Base-by-base conservation (phyloP, 2,113 vertebrate species). In the Otocyon megalotis region DNA sequence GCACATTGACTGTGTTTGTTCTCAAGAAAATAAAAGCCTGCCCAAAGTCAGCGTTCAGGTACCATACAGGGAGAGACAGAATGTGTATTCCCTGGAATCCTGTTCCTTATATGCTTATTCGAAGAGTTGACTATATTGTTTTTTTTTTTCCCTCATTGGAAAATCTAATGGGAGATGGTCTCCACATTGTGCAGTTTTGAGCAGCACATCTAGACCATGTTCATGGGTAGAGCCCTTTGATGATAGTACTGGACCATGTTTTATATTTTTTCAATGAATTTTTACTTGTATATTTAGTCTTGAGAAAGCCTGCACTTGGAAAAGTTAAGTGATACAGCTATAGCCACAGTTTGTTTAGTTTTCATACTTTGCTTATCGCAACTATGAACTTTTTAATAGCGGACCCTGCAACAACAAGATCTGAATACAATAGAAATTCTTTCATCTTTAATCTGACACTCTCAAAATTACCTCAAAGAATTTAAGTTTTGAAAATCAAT, bases 401-500 rank as follows among this genome's bases (percentile, higher is more conserved):
- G 71, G 56, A 35, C 56, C 19, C 20, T 95, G 5, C 7, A 72
- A 79, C 60, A 82, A 43, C 72, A 77, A 69, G 28, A 65, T 65
- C 26, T 58, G 48, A 88, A 62, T 63, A 72, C 17, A n/a, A 81
- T 93, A 76, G 10, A 71, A 69, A 50, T 90, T 76, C 0, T 63
- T 96, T 90, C 7, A 16, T 32, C 20, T 88, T 87, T 53, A 58
- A 53, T 91, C 13, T 60, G 24, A 84, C 14, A 83, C 37, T 81
- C 9, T 88, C 20, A 37, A 82, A 37, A 5, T 60, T 77, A 60
- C 48, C 17, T 26, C 76, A 93, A 81, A 37, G 22, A 60, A 77
- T 79, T 95, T 88, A 63, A 35, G 26, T 72, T 95, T 56, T 93
- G 32, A 58, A 87, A 63, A 63, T 88, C 65, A 90, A 32, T 69